These are phyloP conservation scores for Lineus longissimus DNA, from an alignment of 1,140 invertebrate species.

Conservation along the genomic window DNA sequence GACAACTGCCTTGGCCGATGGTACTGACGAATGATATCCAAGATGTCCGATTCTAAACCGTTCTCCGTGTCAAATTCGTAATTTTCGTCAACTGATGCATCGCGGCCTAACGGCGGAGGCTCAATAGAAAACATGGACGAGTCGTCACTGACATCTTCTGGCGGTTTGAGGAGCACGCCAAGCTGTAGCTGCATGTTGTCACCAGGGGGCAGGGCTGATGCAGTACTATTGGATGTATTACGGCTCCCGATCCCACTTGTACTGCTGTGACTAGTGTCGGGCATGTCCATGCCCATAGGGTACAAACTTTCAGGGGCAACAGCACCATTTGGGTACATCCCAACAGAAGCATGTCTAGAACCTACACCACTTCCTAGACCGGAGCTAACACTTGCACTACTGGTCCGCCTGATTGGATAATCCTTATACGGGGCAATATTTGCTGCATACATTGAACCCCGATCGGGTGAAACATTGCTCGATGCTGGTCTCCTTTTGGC, in stretches of 20 bases:
- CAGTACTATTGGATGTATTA: slow-evolving; percentile 80
- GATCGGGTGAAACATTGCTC: slow-evolving; percentile 10
- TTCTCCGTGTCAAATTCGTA: slow-evolving; percentile 80
- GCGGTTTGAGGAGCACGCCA: slow-evolving; percentile 28
- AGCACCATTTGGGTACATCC: background rate
- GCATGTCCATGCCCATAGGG: slow-evolving; percentile 45
- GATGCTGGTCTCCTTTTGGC: slow-evolving; percentile 4
- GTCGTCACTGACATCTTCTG: slow-evolving; percentile 36
- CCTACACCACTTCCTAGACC: background rate
- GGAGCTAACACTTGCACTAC: background rate
- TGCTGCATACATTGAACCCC: background rate
- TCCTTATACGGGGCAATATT: slow-evolving; percentile 3
- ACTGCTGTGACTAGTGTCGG: slow-evolving; percentile 64
- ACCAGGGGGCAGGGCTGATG: slow-evolving; percentile 54
- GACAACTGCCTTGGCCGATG: slow-evolving; percentile 58
- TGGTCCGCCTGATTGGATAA: background rate
- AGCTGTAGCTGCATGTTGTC: slow-evolving; percentile 20
- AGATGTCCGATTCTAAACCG: slow-evolving; percentile 43
- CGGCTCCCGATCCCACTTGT: slow-evolving; percentile 81
- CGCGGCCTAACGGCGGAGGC: slow-evolving; percentile 51
- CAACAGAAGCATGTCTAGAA: background rate
- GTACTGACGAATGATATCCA: slow-evolving; percentile 40
- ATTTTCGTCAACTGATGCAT: slow-evolving; percentile 88
- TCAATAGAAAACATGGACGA: slow-evolving; percentile 24
- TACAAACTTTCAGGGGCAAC: background rate